Evolutionary conservation across 2,113 vertebrate genomes (phyloP).

Genomic region (Brienomyrus longianalis): DNA sequence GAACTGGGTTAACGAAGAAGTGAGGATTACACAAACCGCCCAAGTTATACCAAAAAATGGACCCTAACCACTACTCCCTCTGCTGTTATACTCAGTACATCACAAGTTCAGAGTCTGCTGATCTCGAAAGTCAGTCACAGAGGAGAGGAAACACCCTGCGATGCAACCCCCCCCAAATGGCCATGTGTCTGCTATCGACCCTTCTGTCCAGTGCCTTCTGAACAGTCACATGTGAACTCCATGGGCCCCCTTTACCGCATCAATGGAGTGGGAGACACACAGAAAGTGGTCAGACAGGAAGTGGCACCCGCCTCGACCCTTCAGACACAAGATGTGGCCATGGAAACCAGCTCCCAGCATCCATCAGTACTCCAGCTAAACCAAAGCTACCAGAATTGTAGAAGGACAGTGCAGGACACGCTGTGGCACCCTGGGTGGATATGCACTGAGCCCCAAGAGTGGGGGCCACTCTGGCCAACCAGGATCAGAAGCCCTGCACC

Average conservation of each 20-base stretch:
- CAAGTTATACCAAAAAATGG: not conserved
- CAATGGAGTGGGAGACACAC: not conserved
- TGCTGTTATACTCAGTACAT: not conserved
- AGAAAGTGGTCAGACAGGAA: not conserved
- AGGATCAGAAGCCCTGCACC: not conserved
- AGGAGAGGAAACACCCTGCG: not conserved
- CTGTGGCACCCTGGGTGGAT: not conserved
- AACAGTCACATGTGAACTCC: not conserved
- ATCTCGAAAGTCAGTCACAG: not conserved
- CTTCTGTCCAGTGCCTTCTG: not conserved
- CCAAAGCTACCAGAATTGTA: not conserved
- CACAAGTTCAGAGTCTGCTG: not conserved
- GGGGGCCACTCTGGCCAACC: not conserved
- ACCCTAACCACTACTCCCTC: not conserved
- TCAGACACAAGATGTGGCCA: not conserved
- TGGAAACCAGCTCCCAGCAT: not conserved
- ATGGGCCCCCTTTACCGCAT: not conserved
- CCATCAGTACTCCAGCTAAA: not conserved
- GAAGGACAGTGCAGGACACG: not conserved
- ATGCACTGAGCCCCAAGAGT: too few species aligned
- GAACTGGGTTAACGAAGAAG: slow-evolving; percentile 8
- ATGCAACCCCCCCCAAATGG: not conserved
- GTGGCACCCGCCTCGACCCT: not conserved
- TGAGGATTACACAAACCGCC: not conserved
- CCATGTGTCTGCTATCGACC: not conserved